These are phyloP conservation scores for Bembecia ichneumoniformis DNA, from an alignment of 2,888 invertebrate genomes.

Conservation along the genomic window DNA sequence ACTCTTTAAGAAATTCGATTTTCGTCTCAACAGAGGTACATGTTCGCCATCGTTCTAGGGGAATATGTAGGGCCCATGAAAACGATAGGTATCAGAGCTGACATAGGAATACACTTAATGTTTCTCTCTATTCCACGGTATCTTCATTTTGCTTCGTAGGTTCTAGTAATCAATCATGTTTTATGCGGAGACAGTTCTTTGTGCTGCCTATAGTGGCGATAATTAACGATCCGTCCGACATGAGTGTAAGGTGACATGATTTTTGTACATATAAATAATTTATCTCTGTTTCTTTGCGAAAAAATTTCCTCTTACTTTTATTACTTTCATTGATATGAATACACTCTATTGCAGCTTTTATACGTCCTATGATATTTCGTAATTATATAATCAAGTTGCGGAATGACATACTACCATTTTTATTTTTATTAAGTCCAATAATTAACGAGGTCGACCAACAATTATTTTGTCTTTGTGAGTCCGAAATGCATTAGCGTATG, in stretches of 20 bases:
- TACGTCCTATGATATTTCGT: too few species aligned
- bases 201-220: constrained; percentile 21
- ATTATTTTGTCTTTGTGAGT: too few species aligned
- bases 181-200: constrained; percentile 35
- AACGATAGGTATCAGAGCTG: constrained; percentile 61
- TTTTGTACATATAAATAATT: background rate
- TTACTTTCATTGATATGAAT: too few species aligned
- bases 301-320: background rate
- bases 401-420: too few species aligned
- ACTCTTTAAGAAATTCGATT: background rate
- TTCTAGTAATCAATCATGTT: constrained; percentile 51
- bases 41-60: constrained; percentile 34
- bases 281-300: background rate
- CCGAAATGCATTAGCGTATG: too few species aligned
- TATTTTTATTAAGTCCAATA: too few species aligned
- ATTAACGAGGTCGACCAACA: too few species aligned
- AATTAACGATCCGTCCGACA: constrained; percentile 30
- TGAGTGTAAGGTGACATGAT: background rate
- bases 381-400: too few species aligned
- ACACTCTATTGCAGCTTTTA: too few species aligned
- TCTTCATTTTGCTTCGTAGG: constrained; percentile 45
- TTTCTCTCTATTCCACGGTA: constrained; percentile 51
- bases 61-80: constrained; percentile 56
- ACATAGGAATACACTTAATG: constrained; percentile 69
- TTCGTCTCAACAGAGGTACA: constrained; percentile 23